These are phyloP conservation scores for Pangasius mekongensis DNA, from an alignment of 2,797 vertebrate genomes.

Conservation along the genomic window DNA sequence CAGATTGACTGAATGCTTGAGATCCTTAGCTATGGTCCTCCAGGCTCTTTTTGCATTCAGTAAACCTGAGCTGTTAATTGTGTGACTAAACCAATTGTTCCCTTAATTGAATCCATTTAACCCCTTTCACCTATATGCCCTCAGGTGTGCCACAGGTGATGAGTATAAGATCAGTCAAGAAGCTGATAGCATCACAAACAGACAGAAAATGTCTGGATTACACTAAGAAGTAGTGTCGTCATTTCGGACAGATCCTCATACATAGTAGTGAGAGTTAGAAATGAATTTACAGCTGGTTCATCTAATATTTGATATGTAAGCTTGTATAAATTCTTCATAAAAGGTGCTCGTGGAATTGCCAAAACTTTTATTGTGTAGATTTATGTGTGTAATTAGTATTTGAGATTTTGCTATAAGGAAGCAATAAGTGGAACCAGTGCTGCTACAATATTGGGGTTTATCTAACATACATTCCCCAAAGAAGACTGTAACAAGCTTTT, in stretches of 20 bases:
- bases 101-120: constrained; percentile 77
- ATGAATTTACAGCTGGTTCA: constrained; percentile 5
- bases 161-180: constrained; percentile 45
- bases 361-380: not conserved
- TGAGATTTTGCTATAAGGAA: constrained; percentile 30
- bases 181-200: constrained; percentile 47
- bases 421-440: constrained; percentile 13
- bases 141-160: constrained; percentile 73
- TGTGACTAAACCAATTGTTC: constrained; percentile 83
- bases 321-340: constrained; percentile 10
- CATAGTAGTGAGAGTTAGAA: constrained; percentile 6
- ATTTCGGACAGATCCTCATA: not conserved
- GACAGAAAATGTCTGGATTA: constrained; percentile 39
- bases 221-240: constrained; percentile 22
- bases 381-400: constrained; percentile 27
- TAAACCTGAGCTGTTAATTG: constrained; percentile 80
- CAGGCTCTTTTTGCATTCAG: constrained; percentile 75
- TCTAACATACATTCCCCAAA: constrained; percentile 53
- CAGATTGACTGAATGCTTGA: constrained; percentile 74
- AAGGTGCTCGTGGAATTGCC: not conserved
- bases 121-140: constrained; percentile 62
- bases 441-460: constrained; percentile 51
- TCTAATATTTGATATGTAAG: not conserved
- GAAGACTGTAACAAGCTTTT: constrained; percentile 59
- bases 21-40: constrained; percentile 76